Conservation (phyloP, 2,113 vertebrate species). For the Tenrec ecaudatus region DNA sequence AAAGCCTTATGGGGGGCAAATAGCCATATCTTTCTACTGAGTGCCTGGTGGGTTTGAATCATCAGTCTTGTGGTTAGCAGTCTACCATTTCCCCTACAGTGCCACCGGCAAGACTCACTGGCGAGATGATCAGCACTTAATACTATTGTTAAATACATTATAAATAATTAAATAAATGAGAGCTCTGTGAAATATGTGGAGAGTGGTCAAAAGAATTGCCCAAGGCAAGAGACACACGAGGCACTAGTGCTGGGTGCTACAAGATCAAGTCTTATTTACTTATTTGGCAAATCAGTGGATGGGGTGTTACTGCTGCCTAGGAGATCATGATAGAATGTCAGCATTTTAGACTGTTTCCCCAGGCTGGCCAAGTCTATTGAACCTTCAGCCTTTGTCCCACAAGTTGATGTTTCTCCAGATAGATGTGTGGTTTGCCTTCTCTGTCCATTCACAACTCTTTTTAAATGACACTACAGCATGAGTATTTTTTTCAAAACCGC, state of each 20-base stretch:
- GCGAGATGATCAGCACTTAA: not conserved
- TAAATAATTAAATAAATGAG: not conserved
- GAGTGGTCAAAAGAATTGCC: not conserved
- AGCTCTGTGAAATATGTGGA: not conserved
- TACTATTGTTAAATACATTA: constrained; percentile 12
- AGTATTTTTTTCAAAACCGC: not conserved
- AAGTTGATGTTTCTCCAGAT: not conserved
- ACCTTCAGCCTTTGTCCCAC: not conserved
- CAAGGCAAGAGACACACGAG: not conserved
- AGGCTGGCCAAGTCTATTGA: not conserved
- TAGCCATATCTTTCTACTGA: no score
- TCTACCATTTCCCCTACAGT: no score
- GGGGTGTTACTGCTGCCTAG: not conserved
- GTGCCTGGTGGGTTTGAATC: no score
- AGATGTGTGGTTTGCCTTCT: not conserved
- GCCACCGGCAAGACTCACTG: not conserved
- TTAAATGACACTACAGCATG: not conserved
- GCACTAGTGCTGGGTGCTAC: not conserved
- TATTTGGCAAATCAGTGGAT: not conserved
- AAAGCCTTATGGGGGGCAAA: no score
- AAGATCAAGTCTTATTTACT: not conserved
- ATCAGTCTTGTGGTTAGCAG: no score
- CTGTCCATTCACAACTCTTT: not conserved
- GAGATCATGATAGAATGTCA: not conserved
- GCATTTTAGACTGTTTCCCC: not conserved